Conservation (phyloP, 2,888 invertebrate genomes). For the Hirudinaria manillensis region DNA sequence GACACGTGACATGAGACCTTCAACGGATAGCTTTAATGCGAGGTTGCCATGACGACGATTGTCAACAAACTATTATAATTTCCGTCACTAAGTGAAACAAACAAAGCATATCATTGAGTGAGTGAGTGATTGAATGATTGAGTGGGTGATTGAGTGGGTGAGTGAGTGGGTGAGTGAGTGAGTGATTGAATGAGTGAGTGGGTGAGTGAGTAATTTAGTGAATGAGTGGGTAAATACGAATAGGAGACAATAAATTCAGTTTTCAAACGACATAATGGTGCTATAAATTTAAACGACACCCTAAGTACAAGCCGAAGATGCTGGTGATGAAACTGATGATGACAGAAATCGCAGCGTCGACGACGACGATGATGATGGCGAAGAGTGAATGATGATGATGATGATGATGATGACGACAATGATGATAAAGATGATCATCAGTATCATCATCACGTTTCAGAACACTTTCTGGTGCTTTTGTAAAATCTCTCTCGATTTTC, state of each 20-base stretch:
- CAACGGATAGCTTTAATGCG: too few species aligned
- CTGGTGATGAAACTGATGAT: conserved; percentile 22
- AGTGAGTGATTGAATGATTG: neutral
- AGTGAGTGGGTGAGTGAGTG: too few species aligned
- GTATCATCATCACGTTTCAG: conserved; percentile 24
- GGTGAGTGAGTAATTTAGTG: conserved; percentile 26
- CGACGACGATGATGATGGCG: conserved; percentile 23
- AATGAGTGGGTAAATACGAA: conserved; percentile 25
- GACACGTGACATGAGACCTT: too few species aligned
- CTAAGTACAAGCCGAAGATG: conserved; percentile 26
- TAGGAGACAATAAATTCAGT: too few species aligned
- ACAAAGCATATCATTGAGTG: conserved; percentile 4
- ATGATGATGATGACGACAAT: conserved; percentile 18
- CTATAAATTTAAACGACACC: neutral
- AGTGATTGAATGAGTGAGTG: too few species aligned
- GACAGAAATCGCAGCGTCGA: conserved; percentile 36
- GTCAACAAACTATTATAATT: too few species aligned
- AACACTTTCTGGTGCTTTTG: neutral
- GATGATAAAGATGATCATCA: conserved; percentile 31
- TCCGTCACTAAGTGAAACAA: too few species aligned
- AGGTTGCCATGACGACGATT: too few species aligned
- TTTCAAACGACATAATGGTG: too few species aligned
- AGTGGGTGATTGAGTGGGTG: too few species aligned
- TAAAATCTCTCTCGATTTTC: neutral
- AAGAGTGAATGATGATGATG: neutral